Conservation (phyloP, 2,797 vertebrate species). For the Phyllotis vaccarum region DNA sequence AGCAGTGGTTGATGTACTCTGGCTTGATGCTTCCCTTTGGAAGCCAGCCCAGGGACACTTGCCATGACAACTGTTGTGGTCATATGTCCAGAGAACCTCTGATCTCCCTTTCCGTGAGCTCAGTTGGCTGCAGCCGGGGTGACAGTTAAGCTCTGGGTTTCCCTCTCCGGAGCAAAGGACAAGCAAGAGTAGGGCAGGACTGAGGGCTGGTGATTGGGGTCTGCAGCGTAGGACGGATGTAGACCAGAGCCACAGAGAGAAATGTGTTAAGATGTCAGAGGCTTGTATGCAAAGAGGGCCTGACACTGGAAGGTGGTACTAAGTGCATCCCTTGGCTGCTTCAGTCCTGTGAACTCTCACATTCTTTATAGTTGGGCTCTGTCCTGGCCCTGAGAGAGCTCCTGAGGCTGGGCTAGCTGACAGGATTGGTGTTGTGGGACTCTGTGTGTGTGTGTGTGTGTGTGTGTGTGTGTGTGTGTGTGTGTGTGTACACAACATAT, state of each 20-base stretch:
- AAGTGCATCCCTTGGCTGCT: not conserved
- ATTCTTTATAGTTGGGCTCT: not conserved
- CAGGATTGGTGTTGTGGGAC: not conserved
- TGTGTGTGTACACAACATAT: not conserved
- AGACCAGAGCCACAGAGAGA: not conserved
- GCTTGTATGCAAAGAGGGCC: not conserved
- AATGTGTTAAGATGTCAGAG: not conserved
- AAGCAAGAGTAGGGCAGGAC: not conserved
- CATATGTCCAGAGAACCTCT: slow-evolving; percentile 61
- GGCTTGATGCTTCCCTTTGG: not conserved
- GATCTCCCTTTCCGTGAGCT: slow-evolving; percentile 70
- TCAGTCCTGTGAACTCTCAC: not conserved
- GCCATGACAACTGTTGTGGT: slow-evolving; percentile 38
- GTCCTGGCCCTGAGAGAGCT: not conserved
- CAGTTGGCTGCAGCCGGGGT: slow-evolving; percentile 37
- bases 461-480: no score
- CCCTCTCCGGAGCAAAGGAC: not conserved
- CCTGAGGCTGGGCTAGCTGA: not conserved
- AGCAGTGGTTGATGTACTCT: not conserved
- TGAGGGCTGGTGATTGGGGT: not conserved
- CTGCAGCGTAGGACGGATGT: not conserved
- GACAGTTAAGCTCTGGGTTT: slow-evolving; percentile 48
- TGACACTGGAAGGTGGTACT: not conserved
- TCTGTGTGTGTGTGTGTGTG: no score
- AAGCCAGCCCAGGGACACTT: not conserved